Percentiles rank a stretch among this genome's conserved stretches.
These are phyloP conservation scores for Isoperla grammatica DNA, from an alignment of 2,888 invertebrate species.

Conservation along the genomic window DNA sequence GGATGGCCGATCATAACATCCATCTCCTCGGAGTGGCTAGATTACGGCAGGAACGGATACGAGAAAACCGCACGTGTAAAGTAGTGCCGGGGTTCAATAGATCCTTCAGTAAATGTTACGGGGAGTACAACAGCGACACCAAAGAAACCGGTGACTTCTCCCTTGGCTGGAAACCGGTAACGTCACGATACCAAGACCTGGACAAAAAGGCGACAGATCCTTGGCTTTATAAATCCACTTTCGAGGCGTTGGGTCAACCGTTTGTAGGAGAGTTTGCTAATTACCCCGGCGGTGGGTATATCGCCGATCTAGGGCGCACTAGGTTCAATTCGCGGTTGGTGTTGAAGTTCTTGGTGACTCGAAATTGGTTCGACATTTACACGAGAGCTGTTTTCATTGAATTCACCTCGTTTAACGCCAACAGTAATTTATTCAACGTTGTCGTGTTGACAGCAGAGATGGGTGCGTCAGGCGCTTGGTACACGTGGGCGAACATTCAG, in stretches of 20 bases:
- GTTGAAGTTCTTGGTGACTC: slow-evolving; percentile 17
- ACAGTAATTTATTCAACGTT: slow-evolving; percentile 24
- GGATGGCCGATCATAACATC: slow-evolving; percentile 10
- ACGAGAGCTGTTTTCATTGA: slow-evolving; percentile 23
- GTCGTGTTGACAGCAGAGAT: slow-evolving; percentile 20
- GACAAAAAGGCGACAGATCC: slow-evolving; percentile 3
- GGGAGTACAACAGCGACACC: not conserved
- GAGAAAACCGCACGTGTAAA: not conserved
- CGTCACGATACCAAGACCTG: not conserved
- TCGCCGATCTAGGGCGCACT: slow-evolving; percentile 24
- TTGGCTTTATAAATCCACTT: slow-evolving; percentile 7
- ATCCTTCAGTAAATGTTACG: not conserved
- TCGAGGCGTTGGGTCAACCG: not conserved
- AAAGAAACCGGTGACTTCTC: slow-evolving; percentile 7
- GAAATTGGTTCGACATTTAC: slow-evolving; percentile 21
- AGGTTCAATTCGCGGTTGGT: slow-evolving; percentile 20
- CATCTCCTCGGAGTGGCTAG: slow-evolving; percentile 22
- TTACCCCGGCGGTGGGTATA: slow-evolving; percentile 26
- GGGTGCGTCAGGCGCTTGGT: slow-evolving; percentile 5
- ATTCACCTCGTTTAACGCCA: slow-evolving; percentile 24
- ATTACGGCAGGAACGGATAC: slow-evolving; percentile 22
- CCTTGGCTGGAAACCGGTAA: slow-evolving; percentile 15
- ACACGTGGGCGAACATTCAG: not conserved
- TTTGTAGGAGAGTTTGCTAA: slow-evolving; percentile 18
- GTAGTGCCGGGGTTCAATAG: not conserved